Percentiles rank a stretch among this genome's conserved stretches.
Conservation (phyloP, 1,140 invertebrate genomes). For the Drosophila erecta region DNA sequence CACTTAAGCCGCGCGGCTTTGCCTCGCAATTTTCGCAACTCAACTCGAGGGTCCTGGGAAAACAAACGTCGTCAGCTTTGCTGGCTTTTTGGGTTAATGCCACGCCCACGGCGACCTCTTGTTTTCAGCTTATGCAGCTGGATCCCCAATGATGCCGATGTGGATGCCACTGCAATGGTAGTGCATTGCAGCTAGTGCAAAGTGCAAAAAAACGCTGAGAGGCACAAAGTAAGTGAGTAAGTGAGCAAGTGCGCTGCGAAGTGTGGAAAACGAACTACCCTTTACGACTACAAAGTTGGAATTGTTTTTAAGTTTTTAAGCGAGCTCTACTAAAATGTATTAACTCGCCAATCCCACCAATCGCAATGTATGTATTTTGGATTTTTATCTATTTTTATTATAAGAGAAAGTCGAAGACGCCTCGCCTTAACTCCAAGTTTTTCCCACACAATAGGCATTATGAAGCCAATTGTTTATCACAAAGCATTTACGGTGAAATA, state of each 20-base stretch:
- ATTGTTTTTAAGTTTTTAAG: not conserved
- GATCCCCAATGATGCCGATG: conserved; percentile 8
- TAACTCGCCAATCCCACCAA: not conserved
- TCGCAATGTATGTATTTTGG: too few relatives aligned
- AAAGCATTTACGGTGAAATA: not conserved
- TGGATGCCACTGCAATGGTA: conserved; percentile 13
- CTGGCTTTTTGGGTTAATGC: conserved; percentile 63
- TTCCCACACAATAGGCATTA: too few relatives aligned
- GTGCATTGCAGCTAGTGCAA: conserved; percentile 11
- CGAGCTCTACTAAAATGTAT: not conserved
- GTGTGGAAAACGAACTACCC: conserved; percentile 23
- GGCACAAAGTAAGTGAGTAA: conserved; percentile 37
- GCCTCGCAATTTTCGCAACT: conserved; percentile 35
- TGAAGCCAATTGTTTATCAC: not conserved
- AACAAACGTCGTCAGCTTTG: conserved; percentile 52
- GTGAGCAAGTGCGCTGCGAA: not conserved
- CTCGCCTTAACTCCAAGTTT: too few relatives aligned
- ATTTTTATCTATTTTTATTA: not conserved
- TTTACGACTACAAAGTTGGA: not conserved
- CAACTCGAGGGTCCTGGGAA: conserved; percentile 43
- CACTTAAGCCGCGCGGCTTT: conserved; percentile 41
- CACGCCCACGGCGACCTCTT: conserved; percentile 43
- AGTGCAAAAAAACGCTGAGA: conserved; percentile 46
- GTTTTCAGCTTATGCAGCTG: conserved; percentile 42
- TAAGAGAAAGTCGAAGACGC: too few relatives aligned